Base-by-base conservation (phyloP, 1,140 invertebrate species). In the Drosophila pectinifera region DNA sequence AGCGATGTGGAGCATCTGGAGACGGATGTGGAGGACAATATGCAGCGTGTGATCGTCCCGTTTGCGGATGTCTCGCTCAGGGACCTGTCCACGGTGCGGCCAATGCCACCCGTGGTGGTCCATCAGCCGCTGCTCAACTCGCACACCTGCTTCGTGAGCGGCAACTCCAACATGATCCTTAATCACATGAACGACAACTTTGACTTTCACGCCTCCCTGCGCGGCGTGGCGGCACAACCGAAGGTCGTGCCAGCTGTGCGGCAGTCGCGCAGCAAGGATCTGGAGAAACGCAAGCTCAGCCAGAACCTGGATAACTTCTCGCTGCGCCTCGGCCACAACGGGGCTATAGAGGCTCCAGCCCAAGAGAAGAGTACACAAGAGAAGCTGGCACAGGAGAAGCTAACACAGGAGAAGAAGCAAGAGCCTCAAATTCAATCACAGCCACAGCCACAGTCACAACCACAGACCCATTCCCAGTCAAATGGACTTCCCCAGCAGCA, bases 101-200 rank as follows among this genome's bases (percentile, higher is more conserved):
- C 42, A 0, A 16, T 41, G 22, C 45, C 38, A 0, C 16, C 28
- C n/a, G 22, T 26, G 42, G 16, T 31, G 26, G 41, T 65, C 20
- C 64, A 68, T 22, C 64, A 68, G 24, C 90, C 83, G 8, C n/a
- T 86, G 6, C 41, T 90, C 10, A 91, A 92, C 46, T 90, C 89
- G 7, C 80, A 91, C 45, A 90, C 90, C 13, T 92, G 91, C 63
- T 92, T 91, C 57, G 88, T 92, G 3, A 88, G 84, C 38, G 91
- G 90, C 18, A 92, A 92, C 67, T 93, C 93, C 0, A 94, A 94
- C 78, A 91, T 94, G 38, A 93, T 94, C 67, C 93, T 94, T 7
- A 94, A 94, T 69, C 93, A 94, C 90, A 90, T 94, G 28, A 94
- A 94, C 80, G 94, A 94, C 59, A 94, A 94, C 74, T 92, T 92